phyloP scores from a whole-genome alignment of 1,140 invertebrate genomes.

The Hypothenemus hampei region DNA sequence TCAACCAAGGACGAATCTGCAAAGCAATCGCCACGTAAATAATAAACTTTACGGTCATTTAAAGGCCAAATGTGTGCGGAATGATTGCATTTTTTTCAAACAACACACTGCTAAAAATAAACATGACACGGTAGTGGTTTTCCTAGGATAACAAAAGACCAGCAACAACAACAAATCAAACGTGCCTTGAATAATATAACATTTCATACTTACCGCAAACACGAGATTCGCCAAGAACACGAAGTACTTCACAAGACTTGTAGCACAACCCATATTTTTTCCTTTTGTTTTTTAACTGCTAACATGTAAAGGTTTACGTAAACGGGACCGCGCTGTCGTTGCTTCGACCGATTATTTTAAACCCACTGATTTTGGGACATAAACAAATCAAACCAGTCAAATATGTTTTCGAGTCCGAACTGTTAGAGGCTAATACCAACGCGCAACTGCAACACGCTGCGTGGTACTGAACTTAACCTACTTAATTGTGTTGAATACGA shows the following conservation, averaged over 20 bases:
- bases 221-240: conserved; percentile 40
- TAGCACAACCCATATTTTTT: conserved; percentile 42
- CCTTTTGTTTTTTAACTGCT: too few relatives aligned
- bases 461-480: conserved; percentile 17
- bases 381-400: conserved; percentile 9
- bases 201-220: conserved; percentile 36
- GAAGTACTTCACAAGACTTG: conserved; percentile 39
- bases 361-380: not conserved
- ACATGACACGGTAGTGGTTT: too few relatives aligned
- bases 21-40: too few relatives aligned
- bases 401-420: not conserved
- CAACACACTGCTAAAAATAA: conserved; percentile 20
- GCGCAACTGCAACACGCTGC: conserved; percentile 7
- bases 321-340: too few relatives aligned
- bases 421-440: not conserved
- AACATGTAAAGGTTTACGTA: too few relatives aligned
- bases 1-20: too few relatives aligned
- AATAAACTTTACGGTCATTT: too few relatives aligned
- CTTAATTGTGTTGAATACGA: too few relatives aligned
- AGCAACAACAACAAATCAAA: not conserved
- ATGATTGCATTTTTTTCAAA: too few relatives aligned
- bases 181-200: not conserved
- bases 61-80: too few relatives aligned
- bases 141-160: too few relatives aligned
- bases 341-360: not conserved